Base-by-base conservation (phyloP, 2,797 vertebrate genomes). In the Phoxinus dragarum region DNA sequence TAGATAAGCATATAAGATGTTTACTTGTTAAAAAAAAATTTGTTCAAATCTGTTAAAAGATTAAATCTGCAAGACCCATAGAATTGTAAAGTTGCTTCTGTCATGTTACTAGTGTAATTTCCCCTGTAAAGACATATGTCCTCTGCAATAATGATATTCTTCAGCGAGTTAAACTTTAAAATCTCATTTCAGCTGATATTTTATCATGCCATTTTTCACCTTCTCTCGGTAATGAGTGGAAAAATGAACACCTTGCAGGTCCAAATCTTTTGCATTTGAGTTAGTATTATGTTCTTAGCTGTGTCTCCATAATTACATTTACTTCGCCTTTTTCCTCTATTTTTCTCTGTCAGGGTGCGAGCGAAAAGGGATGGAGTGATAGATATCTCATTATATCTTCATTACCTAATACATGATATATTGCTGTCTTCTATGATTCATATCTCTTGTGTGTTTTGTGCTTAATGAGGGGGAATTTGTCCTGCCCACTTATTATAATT, bases 161-260 rank as follows among this genome's bases (percentile, higher is more conserved):
- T 86, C 80, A 76, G 66, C 61, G 75, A 88, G 84, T 90, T 88
- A 89, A 86, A 89, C 75, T 90, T 89, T 83, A 88, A 89, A 89
- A 89, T 86, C 86, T 89, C n/a, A 89, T 89, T 89, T 90, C 66
- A 82, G 82, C 79, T 84, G 54, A 86, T 86, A 86, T 89, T 88
- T 66, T 89, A 89, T 79, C 74, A 73, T 87, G 86, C 78, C 71
- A 88, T 90, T 89, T 90, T 86, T 88, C 88, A 86, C 54, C 79
- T 79, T 88, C 68, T 80, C 80, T 78, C 73, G 17, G 79, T 86
- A 88, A 86, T 88, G 86, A 88, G 82, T 80, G 49, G 49, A 82
- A 71, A 86, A 86, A 89, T 80, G 66, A 89, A 89, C 77, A 80
- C 69, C 86, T 89, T 69, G 82, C 76, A 89, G 86, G 86, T 88